Base-by-base conservation (phyloP, 2,888 invertebrate genomes). In the Rhabditophanes sp. region DNA sequence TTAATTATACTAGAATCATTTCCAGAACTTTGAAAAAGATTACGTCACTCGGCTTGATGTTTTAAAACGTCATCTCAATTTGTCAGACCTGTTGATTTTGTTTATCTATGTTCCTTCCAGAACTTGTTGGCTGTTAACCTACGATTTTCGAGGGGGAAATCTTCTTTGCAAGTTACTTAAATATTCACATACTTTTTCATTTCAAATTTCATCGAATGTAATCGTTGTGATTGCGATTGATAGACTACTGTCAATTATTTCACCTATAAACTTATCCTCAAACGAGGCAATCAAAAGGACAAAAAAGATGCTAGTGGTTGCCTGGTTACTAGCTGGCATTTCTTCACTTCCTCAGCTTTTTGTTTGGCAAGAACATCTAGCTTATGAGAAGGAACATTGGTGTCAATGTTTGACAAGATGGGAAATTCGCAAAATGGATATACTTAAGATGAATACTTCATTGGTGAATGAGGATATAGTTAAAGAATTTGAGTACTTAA, bases 201-300 rank as follows among this genome's bases (percentile, higher is more conserved):
- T 50, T 30, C 43, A 61, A 54, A 45, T 53, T 18, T 60, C 61
- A n/a, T 60, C 58, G 11, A 61, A 64, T 36, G 51, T 64, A n/a
- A 57, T 64, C 37, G 64, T 64, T 2, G 56, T 56, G 43, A 64
- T 64, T 23, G 62, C 64, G 3, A 30, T 64, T 4, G 64, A 64
- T 36, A 51, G 64, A 9, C 43, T 64, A 4, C 41, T 61, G 16
- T 54, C 58, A 2, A 55, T 61, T 3, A 39, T 57, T 11, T 53
- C 49, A 1, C 43, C 51, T 4, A 43, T 53, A 5, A 54, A 60
- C 37, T 48, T 51, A 19, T 47, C 45, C 23, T 57, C 60, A 1
- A 48, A 50, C 11, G 41, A 43, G 28, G 60, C 54, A 1, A 50
- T 52, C 26, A 28, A 39, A 22, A 33, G 56, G 12, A 58, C 53